Evolutionary conservation across 2,888 invertebrate genomes (phyloP).

Genomic region (Agrotis ipsilon): DNA sequence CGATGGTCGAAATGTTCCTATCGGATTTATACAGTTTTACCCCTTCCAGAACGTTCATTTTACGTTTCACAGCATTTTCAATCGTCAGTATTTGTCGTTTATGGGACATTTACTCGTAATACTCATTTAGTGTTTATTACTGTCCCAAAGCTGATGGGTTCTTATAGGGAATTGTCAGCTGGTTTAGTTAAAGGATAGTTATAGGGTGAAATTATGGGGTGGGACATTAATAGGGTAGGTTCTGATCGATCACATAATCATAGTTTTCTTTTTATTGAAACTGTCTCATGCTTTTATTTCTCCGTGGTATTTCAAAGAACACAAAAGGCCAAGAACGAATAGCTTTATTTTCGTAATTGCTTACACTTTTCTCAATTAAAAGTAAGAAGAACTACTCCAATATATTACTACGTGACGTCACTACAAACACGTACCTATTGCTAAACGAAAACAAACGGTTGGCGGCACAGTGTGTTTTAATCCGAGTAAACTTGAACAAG

Average conservation of each 20-base stretch:
- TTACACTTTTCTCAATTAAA: constrained; percentile 55
- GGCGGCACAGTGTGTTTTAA: constrained; percentile 32
- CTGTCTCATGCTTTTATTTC: not conserved
- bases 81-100: constrained; percentile 59
- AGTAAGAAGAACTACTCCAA: constrained; percentile 36
- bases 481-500: constrained; percentile 36
- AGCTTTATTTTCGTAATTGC: constrained; percentile 24
- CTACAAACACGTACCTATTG: constrained; percentile 26
- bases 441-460: constrained; percentile 41
- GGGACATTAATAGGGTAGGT: constrained; percentile 9
- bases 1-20: constrained; percentile 47
- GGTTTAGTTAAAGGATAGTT: constrained; percentile 22
- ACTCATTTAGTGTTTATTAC: constrained; percentile 62
- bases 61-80: constrained; percentile 56
- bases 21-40: constrained; percentile 54
- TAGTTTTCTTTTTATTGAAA: not conserved
- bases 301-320: constrained; percentile 9
- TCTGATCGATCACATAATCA: constrained; percentile 12
- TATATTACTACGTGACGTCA: constrained; percentile 44
- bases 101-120: constrained; percentile 59
- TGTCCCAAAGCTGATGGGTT: constrained; percentile 31
- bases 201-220: constrained; percentile 17
- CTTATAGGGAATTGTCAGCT: constrained; percentile 33
- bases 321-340: not conserved
- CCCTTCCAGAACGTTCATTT: constrained; percentile 52